These are phyloP conservation scores for Poeciliopsis turrubarensis DNA, from an alignment of 2,113 vertebrate species.

Conservation along the genomic window DNA sequence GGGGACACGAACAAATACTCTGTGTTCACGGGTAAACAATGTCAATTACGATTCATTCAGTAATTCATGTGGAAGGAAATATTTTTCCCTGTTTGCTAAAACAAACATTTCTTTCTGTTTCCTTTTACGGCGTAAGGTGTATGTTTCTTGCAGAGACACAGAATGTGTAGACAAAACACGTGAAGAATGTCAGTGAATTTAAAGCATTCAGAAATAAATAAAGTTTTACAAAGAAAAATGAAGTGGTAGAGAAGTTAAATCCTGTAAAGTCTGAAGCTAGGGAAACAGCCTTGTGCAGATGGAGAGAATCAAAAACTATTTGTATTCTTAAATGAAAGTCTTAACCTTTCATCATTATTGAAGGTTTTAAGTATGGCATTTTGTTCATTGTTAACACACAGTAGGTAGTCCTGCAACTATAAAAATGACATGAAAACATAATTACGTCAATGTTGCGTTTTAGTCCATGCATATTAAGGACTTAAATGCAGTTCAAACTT, in stretches of 20 bases:
- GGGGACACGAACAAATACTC: slow-evolving; percentile 8
- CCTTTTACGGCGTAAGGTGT: neutral
- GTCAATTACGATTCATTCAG: neutral
- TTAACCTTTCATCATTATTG: no score
- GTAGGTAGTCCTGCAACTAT: no score
- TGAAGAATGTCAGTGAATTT: neutral
- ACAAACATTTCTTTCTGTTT: neutral
- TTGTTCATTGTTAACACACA: no score
- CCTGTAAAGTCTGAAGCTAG: neutral
- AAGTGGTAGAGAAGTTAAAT: neutral
- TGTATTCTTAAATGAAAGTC: no score
- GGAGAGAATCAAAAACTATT: neutral
- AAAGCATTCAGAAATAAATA: neutral
- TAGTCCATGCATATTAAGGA: neutral
- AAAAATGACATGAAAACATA: neutral
- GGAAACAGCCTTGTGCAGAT: neutral
- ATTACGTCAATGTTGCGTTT: neutral
- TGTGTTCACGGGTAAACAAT: neutral
- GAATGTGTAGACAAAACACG: neutral
- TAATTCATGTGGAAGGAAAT: neutral
- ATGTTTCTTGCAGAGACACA: neutral
- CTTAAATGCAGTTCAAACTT: neutral
- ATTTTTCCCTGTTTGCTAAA: neutral
- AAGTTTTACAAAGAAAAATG: neutral
- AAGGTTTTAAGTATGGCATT: no score